phyloP scores from a whole-genome alignment of 1,140 invertebrate genomes.

The Hermatobates lingyangjiaoensis region DNA sequence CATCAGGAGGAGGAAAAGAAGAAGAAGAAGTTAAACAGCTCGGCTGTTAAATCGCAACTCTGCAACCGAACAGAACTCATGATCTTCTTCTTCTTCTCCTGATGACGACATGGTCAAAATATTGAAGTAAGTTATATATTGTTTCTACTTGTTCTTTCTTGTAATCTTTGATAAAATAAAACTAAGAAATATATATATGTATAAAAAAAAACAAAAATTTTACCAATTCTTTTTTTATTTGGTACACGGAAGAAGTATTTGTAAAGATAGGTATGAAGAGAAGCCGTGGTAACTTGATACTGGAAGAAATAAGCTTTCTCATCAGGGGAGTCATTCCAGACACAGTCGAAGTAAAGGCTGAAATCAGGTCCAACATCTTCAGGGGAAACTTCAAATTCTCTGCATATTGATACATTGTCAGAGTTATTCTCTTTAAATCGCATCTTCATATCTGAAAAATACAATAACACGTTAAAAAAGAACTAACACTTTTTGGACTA shows the following conservation, averaged over 20 bases:
- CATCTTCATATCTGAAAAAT: constrained; percentile 9
- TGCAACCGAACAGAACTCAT: too few relatives aligned
- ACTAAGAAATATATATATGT: constrained; percentile 1
- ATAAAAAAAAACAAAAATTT: constrained; percentile 4
- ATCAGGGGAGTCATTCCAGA: constrained; percentile 1
- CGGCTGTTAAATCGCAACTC: too few relatives aligned
- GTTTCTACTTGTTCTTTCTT: too few relatives aligned
- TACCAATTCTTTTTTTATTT: constrained; percentile 7
- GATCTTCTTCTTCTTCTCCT: too few relatives aligned
- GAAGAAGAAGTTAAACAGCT: too few relatives aligned
- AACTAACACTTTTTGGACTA: too few relatives aligned
- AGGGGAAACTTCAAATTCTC: constrained; percentile 10
- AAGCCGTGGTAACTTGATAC: constrained; percentile 7
- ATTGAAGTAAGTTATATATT: too few relatives aligned
- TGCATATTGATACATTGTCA: constrained; percentile 2
- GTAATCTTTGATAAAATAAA: too few relatives aligned
- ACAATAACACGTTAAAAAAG: too few relatives aligned
- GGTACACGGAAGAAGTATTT: constrained; percentile 12
- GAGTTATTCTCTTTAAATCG: constrained; percentile 10
- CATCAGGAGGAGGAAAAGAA: too few relatives aligned
- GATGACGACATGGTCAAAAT: too few relatives aligned
- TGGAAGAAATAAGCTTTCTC: constrained; percentile 8
- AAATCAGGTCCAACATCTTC: constrained; percentile 1
- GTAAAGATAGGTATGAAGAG: constrained; percentile 9
- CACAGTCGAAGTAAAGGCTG: constrained; percentile 11